Conservation (phyloP, 2,888 invertebrate species). For the Drosophila flavopinicola region DNA sequence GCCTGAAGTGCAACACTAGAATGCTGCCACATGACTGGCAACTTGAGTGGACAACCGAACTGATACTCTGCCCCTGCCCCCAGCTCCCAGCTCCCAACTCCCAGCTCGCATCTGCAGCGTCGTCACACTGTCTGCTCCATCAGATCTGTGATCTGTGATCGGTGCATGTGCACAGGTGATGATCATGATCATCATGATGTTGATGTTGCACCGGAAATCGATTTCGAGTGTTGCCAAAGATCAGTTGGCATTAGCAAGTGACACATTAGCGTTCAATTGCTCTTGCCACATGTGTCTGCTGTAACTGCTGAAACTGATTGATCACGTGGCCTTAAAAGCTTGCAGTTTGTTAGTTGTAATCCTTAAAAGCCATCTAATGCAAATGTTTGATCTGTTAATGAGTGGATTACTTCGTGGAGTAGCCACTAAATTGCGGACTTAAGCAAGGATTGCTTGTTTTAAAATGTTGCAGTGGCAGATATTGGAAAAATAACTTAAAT, state of each 20-base stretch:
- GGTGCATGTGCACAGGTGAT: slow-evolving; percentile 50
- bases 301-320: slow-evolving; percentile 27
- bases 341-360: slow-evolving; percentile 1
- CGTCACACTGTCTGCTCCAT: slow-evolving; percentile 64
- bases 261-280: slow-evolving; percentile 61
- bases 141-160: slow-evolving; percentile 28
- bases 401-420: not conserved
- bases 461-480: not conserved
- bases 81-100: not conserved
- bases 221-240: slow-evolving; percentile 52
- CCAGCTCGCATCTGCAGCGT: slow-evolving; percentile 17
- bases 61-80: slow-evolving; percentile 1
- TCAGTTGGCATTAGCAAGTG: slow-evolving; percentile 54
- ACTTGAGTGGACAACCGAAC: slow-evolving; percentile 54
- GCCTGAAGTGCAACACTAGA: slow-evolving; percentile 77
- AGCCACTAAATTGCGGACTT: not conserved
- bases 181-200: too few relatives aligned
- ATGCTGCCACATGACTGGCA: slow-evolving; percentile 80
- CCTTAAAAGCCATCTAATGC: not conserved
- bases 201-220: slow-evolving; percentile 69
- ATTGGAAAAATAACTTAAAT: too few relatives aligned
- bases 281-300: slow-evolving; percentile 19
- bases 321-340: slow-evolving; percentile 27
- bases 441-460: not conserved
- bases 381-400: slow-evolving; percentile 26